Percentiles rank a stretch among this genome's conserved stretches.
Conservation (phyloP, 2,888 invertebrate genomes). For the Apotomis turbidana region DNA sequence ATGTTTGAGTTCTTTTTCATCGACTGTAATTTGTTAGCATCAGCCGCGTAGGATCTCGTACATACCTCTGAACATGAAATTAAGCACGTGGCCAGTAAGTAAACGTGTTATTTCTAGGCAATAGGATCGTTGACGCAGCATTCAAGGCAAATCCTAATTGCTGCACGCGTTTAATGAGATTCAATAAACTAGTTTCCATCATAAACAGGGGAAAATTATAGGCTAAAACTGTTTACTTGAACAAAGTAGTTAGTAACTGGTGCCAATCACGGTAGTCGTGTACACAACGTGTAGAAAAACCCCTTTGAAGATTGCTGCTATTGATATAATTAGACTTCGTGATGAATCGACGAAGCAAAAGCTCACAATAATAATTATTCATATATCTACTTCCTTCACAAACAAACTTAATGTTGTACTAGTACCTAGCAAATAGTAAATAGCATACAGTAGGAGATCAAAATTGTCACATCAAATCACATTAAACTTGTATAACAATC, state of each 20-base stretch:
- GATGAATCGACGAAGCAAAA: not conserved
- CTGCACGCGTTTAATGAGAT: constrained; percentile 59
- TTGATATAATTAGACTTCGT: constrained; percentile 4
- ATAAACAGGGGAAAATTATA: constrained; percentile 47
- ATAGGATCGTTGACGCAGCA: constrained; percentile 51
- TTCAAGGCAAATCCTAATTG: constrained; percentile 76
- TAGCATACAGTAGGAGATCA: too few relatives aligned
- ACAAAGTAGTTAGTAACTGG: constrained; percentile 44
- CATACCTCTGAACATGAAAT: not conserved
- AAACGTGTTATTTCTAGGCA: constrained; percentile 17
- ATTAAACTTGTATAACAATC: too few relatives aligned
- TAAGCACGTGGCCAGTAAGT: not conserved
- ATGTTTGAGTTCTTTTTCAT: too few relatives aligned
- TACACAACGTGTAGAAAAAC: constrained; percentile 20
- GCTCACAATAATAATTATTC: too few relatives aligned
- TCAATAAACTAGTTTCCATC: constrained; percentile 65
- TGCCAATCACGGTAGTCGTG: constrained; percentile 3
- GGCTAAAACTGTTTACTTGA: constrained; percentile 36
- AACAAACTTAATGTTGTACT: too few relatives aligned
- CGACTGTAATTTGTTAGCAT: too few relatives aligned
- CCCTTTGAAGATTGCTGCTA: constrained; percentile 9
- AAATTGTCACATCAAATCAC: too few relatives aligned
- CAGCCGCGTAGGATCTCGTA: not conserved
- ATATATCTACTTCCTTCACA: too few relatives aligned
- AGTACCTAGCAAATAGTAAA: too few relatives aligned